phyloP scores from a whole-genome alignment of 1,140 invertebrate genomes.

The Drosophila willistoni region DNA sequence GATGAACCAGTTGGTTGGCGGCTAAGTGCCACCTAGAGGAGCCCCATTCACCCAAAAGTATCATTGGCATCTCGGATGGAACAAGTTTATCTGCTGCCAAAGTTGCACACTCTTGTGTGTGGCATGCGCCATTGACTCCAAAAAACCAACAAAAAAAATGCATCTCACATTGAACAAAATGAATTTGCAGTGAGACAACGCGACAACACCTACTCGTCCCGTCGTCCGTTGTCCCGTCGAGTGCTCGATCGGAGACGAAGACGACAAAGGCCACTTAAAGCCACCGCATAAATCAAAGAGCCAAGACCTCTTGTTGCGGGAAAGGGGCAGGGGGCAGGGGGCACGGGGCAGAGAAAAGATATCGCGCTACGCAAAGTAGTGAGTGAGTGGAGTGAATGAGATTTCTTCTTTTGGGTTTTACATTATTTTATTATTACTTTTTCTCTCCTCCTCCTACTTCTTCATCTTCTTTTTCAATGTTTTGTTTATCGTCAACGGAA shows the following conservation, averaged over 20 bases:
- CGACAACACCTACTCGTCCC: conserved; percentile 5
- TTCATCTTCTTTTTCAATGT: conserved; percentile 17
- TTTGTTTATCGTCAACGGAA: conserved; percentile 65
- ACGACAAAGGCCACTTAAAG: conserved; percentile 46
- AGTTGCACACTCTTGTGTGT: conserved; percentile 14
- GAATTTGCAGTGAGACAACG: conserved; percentile 15
- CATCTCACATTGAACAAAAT: conserved; percentile 8
- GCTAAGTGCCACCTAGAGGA: conserved; percentile 3
- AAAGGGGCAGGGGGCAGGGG: not conserved
- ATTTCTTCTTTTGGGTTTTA: conserved; percentile 17
- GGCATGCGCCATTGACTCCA: conserved; percentile 17
- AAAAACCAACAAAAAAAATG: not conserved
- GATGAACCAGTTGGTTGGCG: conserved; percentile 47
- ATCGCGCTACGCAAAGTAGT: conserved; percentile 28
- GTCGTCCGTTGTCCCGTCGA: too few relatives aligned
- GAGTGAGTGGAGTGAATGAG: conserved; percentile 19
- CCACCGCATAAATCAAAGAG: conserved; percentile 60
- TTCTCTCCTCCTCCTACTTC: not conserved
- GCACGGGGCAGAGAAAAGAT: not conserved
- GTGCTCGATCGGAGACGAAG: conserved; percentile 19
- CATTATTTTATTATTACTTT: not conserved
- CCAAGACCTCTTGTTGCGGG: not conserved
- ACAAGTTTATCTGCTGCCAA: conserved; percentile 38
- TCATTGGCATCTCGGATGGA: conserved; percentile 23
- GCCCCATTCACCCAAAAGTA: conserved; percentile 27